Conservation (phyloP, 2,888 invertebrate genomes). For the Nephrotoma appendiculata region DNA sequence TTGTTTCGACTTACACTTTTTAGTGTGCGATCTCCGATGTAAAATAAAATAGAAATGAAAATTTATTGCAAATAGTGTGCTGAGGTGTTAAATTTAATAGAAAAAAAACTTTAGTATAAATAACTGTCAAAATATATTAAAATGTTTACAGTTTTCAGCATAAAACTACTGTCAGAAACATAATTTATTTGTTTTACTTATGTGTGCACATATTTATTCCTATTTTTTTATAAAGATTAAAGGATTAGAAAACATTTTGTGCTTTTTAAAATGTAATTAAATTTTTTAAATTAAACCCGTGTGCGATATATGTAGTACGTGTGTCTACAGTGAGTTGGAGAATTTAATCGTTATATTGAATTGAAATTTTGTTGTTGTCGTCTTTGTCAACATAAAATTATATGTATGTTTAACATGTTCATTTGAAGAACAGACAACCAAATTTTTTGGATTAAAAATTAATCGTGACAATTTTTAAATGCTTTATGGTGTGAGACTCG, state of each 20-base stretch:
- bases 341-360: neutral
- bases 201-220: no score
- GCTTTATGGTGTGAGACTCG: neutral
- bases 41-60: neutral
- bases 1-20: neutral
- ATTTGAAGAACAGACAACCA: neutral
- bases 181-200: neutral
- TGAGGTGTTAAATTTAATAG: no score
- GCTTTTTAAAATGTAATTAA: neutral
- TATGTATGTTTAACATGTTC: neutral
- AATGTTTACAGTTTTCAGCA: neutral
- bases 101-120: no score
- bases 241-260: no score
- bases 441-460: neutral
- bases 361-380: neutral
- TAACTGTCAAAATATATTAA: neutral
- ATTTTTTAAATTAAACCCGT: neutral
- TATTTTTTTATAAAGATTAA: no score
- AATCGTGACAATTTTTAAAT: neutral
- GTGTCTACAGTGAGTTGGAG: neutral
- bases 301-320: neutral
- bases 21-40: neutral
- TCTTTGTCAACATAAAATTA: neutral
- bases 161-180: neutral
- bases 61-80: neutral